Base-by-base conservation (phyloP, 2,888 invertebrate species). In the Entomobrya proxima region DNA sequence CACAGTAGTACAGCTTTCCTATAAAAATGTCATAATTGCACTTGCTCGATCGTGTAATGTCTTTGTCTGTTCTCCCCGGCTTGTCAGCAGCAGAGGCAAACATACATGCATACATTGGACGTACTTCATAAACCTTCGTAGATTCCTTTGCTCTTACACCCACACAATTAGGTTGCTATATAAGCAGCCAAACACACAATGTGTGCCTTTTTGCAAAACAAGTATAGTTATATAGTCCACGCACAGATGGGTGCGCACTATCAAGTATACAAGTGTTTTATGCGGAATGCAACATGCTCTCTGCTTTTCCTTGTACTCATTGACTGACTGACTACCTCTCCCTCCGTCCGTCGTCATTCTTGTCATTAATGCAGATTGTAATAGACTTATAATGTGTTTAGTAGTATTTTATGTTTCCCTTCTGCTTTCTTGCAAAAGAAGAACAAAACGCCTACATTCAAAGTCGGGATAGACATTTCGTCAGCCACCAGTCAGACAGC, bases 371-470 rank as follows among this genome's bases (percentile, higher is more conserved):
- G n/a, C n/a, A n/a, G n/a, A n/a, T 21, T 40, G 40, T 40, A 55
- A 4, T 24, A 50, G 32, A 50, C n/a, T n/a, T n/a, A n/a, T n/a
- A n/a, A n/a, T n/a, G n/a, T n/a, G n/a, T n/a, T 50, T 3, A 30
- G 11, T 55, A 24, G 35, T 2, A 32, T 52, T 37, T 55, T 35
- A 55, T 30, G 37, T 52, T 35, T 50, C n/a, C 55, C 35, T 24
- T 35, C 47, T 61, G 44, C 47, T 61, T 77, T 64, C 30, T 64
- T 77, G 44, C 15, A 44, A 44, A 21, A 9, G 30, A 40, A 27
- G 47, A 21, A n/a, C n/a, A n/a, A n/a, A 69, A 77, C 77, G 78
- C 84, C 84, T 84, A 84, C 84, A 84, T 61, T 35, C 13, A 75
- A 44, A 55, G 24, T 58, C 37, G 50, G 30, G 72, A 37, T 58